phyloP scores from a whole-genome alignment of 2,888 invertebrate genomes.

The Agrotis clavis region DNA sequence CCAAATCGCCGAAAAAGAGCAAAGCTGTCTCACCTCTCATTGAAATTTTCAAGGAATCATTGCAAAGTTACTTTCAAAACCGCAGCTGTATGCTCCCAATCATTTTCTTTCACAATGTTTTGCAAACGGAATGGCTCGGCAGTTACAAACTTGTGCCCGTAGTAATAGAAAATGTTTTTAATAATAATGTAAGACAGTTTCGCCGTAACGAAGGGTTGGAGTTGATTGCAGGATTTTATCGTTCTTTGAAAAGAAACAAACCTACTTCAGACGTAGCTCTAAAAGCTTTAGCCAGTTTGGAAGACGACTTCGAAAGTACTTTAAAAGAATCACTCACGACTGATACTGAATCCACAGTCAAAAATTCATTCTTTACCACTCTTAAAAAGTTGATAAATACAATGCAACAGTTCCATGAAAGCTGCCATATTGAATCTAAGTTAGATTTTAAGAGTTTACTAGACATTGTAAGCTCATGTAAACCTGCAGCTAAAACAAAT shows the following conservation, averaged over 20 bases:
- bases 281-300: slow-evolving; percentile 82
- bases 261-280: slow-evolving; percentile 77
- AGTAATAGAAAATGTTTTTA: slow-evolving; percentile 92
- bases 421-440: slow-evolving; percentile 77
- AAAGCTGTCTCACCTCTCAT: slow-evolving; percentile 80
- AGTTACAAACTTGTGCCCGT: slow-evolving; percentile 91
- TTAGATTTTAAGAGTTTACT: slow-evolving; percentile 79
- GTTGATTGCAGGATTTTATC: slow-evolving; percentile 92
- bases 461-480: slow-evolving; percentile 75
- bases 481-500: slow-evolving; percentile 74
- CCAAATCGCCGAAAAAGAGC: slow-evolving; percentile 79
- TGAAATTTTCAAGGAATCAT: slow-evolving; percentile 88
- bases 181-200: slow-evolving; percentile 92
- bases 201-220: slow-evolving; percentile 93
- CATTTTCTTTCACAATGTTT: slow-evolving; percentile 92
- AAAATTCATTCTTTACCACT: slow-evolving; percentile 91
- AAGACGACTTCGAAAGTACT: slow-evolving; percentile 85
- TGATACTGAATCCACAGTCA: slow-evolving; percentile 83
- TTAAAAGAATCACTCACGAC: slow-evolving; percentile 81
- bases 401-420: slow-evolving; percentile 87
- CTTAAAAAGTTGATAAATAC: slow-evolving; percentile 90
- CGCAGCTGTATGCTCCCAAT: slow-evolving; percentile 92
- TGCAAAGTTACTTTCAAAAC: slow-evolving; percentile 92
- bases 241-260: slow-evolving; percentile 89
- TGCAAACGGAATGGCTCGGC: slow-evolving; percentile 93